Base-by-base conservation (phyloP, 2,888 invertebrate species). In the Linnaemya vulpina region DNA sequence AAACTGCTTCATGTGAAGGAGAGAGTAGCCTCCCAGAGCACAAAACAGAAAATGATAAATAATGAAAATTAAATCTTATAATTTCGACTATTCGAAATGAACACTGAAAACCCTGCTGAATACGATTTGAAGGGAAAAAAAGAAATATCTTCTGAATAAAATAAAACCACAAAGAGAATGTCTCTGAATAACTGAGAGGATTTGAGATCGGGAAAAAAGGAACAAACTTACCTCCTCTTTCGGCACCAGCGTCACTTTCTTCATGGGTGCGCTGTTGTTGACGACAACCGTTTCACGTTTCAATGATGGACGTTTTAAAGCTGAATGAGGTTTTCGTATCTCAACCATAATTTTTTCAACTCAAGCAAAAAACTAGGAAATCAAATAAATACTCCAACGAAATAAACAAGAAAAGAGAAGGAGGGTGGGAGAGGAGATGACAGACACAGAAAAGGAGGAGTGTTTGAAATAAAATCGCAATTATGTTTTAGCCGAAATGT, bases 241-340 rank as follows among this genome's bases (percentile, higher is more conserved):
- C 79, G 92, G 90, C 88, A 92, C 90, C 71, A 92, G 88, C 55
- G 92, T 92, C 60, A 92, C 92, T 89, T 92, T 92, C 87, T 92
- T 92, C 86, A 92, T 90, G 88, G 92, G 91, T 60, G 92, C 92
- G 88, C 90, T 90, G 88, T 91, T 91, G 88, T 90, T 91, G 86
- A 91, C 91, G 86, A 92, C 92, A 80, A 92, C 91, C 63, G 92
- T 92, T 89, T 92, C 92, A 77, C 92, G 90, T 84, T 92, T 92
- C 65, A 91, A 84, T 86, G 92, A 91, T 82, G 91, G 89, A 77
- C 91, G 87, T 87, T 91, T 92, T 22, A 92, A 88, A 25, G 91
- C 91, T 86, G 91, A 90, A 86, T 91, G 91, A 25, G 91, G 92
- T 88, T 92, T 92, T 87, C 91, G 92, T 89, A 92, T 90, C 88